Evolutionary conservation across 1,140 invertebrate genomes (phyloP).

Genomic region (Zaprionus taronus): DNA sequence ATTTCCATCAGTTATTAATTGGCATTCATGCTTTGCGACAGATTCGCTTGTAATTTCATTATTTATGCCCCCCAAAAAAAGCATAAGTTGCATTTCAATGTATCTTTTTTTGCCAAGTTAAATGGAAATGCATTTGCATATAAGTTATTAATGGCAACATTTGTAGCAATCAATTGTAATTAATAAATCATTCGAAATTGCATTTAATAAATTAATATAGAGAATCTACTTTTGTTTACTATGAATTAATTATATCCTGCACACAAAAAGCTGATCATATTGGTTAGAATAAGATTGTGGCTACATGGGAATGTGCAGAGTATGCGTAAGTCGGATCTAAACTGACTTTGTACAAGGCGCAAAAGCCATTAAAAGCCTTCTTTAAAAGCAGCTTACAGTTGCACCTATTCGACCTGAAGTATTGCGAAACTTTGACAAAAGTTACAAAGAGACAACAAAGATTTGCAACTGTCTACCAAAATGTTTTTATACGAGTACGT

Average conservation of each 20-base stretch:
- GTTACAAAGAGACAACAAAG: not conserved
- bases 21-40: constrained; percentile 51
- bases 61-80: constrained; percentile 35
- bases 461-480: constrained; percentile 1
- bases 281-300: not conserved
- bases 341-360: not conserved
- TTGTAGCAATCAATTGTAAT: not conserved
- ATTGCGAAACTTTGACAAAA: not conserved
- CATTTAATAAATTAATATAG: not conserved
- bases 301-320: not conserved
- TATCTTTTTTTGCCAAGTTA: constrained; percentile 13
- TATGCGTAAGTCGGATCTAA: not conserved
- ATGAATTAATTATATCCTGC: not conserved
- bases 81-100: constrained; percentile 35
- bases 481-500: not conserved
- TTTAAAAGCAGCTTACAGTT: constrained; percentile 13
- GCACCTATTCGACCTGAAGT: constrained; percentile 7
- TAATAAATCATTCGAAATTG: not conserved
- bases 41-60: constrained; percentile 51
- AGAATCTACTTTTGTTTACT: not conserved
- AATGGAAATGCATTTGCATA: not conserved
- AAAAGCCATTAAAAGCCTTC: constrained; percentile 6
- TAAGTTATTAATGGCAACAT: not conserved
- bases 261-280: not conserved
- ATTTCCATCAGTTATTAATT: constrained; percentile 56